Base-by-base conservation (phyloP, 2,797 vertebrate species). In the Characodon lateralis region DNA sequence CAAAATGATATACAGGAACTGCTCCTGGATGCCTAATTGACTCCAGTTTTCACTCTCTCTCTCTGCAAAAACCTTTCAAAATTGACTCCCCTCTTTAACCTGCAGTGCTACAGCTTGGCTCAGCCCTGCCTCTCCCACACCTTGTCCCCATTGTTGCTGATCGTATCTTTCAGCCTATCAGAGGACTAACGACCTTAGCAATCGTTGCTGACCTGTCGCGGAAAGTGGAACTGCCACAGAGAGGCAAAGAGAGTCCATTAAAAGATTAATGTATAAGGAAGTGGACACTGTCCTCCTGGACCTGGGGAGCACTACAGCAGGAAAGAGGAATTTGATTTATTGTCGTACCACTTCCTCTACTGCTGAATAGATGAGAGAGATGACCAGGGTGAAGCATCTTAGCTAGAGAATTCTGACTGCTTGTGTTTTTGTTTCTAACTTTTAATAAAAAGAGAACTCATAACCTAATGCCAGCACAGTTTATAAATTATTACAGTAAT, bases 221-320 rank as follows among this genome's bases (percentile, higher is more conserved):
- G 88, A 91, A 87, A 89, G 89, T 89, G 89, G 83, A 75, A 88
- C 90, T 93, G 94, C 90, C 92, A 93, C 90, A 88, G 90, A 89
- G 89, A 88, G 84, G 86, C 81, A 81, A 87, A 88, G 88, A 89
- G 92, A 95, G 94, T 95, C 94, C 93, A 96, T 95, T 95, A 95
- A 95, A 95, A 95, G 93, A 95, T 95, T 94, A 95, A 95, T 94
- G 92, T 93, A 43, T 69, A 92, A 94, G 93, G 93, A 93, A 95
- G 93, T 94, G 93, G 93, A 91, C 93, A 90, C 89, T 89, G 90
- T 95, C 93, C 94, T 95, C 87, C 89, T 80, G 91, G 93, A 95
- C 93, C 93, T 92, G 92, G 91, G 91, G 88, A 92, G 86, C 90
- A 76, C 85, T 87, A 86, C 90, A 86, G 92, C 90, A 83, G 90